Evolutionary conservation across 2,797 vertebrate genomes (phyloP), one percentile per base, ranked within the genome.

Genomic region (Threskiornis aethiopicus): DNA sequence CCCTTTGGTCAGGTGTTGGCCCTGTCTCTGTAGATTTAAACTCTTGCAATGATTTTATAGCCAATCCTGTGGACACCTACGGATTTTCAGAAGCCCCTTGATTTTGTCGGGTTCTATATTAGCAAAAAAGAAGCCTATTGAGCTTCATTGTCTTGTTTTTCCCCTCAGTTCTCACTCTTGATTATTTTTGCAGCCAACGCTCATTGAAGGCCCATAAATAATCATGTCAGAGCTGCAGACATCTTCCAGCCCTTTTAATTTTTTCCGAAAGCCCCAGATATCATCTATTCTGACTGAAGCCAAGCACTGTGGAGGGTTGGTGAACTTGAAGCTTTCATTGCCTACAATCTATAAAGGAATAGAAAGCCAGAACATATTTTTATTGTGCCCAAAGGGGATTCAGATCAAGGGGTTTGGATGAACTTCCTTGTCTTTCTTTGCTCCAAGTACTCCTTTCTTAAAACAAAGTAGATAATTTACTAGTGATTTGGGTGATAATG

Each of bases 381-480:
- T 79, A 88, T 88, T 85, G 84, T 80, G 87, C 76, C 89, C 91
- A 88, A 88, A 92, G 93, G 80, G 72, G 71, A 72, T 88, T 76
- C 62, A 88, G 91, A 90, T 93, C 84, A 76, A 90, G 83, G 51
- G 66, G 54, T n/a, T 72, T 92, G 93, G 86, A 90, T 85, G 76
- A 83, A 72, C 49, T 92, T 86, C 71, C 66, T 71, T 52, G 19
- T 67, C 89, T 92, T 46, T 67, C 84, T 55, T 64, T 83, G 72
- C 89, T 95, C 84, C 89, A 55, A 82, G 66, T 62, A 16, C 44
- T 90, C 72, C 84, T 88, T 86, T 85, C 76, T 92, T 83, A 55
- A 64, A 67, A 72, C 84, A 67, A 76, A 95, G 67, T 39, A 47
- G 76, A 92, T 88, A 47, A 81, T 94, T 90, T 77, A 79, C 47